These are phyloP conservation scores for Metacarcinus magister DNA, from an alignment of 2,888 invertebrate genomes.

Conservation along the genomic window DNA sequence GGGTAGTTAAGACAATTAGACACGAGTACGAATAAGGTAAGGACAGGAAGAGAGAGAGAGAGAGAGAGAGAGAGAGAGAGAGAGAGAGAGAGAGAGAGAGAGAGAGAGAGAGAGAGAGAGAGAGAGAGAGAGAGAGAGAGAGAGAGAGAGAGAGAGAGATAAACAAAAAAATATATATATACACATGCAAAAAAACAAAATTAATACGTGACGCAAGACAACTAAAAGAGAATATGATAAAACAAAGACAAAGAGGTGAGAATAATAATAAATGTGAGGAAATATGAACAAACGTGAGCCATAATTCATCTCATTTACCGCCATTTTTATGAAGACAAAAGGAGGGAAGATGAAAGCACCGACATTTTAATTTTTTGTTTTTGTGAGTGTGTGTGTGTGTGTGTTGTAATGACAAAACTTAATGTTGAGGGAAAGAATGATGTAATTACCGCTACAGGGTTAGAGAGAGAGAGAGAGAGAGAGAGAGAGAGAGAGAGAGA, in stretches of 20 bases:
- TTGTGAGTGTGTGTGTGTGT: not conserved
- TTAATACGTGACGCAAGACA: not conserved
- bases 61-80: not conserved
- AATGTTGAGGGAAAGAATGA: not conserved
- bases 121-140: no score
- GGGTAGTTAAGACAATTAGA: no score
- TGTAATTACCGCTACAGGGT: not conserved
- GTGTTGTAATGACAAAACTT: not conserved
- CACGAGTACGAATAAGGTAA: no score
- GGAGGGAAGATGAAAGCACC: not conserved
- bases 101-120: not conserved
- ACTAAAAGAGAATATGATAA: no score
- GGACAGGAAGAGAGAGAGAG: no score
- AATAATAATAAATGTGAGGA: not conserved
- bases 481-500: slow-evolving; percentile 2
- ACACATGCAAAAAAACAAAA: not conserved
- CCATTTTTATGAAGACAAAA: not conserved
- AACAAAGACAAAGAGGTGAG: not conserved
- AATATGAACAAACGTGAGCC: not conserved
- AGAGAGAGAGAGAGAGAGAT: no score
- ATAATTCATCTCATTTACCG: not conserved
- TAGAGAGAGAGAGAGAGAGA: not conserved
- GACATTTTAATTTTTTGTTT: not conserved
- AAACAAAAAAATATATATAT: not conserved
- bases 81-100: not conserved